Conservation (phyloP, 2,113 vertebrate genomes). For the Cheirogaleus medius region DNA sequence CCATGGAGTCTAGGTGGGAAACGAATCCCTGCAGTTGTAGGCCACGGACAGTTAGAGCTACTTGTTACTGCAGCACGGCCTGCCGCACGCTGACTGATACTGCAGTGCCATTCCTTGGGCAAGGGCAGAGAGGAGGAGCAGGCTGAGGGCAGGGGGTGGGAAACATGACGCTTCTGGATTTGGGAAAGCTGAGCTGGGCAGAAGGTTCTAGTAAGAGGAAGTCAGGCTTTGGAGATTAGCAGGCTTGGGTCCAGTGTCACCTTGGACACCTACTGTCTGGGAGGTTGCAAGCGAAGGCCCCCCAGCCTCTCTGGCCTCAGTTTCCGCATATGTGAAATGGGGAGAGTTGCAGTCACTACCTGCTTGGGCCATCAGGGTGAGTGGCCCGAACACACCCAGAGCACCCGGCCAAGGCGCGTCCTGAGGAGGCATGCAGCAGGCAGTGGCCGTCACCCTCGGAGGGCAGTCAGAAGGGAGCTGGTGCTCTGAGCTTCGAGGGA, state of each 20-base stretch:
- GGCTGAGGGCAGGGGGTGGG: background rate
- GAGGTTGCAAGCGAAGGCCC: background rate
- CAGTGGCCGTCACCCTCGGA: accelerated
- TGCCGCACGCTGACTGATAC: accelerated
- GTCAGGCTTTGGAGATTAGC: background rate
- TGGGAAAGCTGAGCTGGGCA: background rate
- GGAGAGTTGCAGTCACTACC: background rate
- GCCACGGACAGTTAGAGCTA: accelerated
- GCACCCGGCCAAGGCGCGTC: accelerated
- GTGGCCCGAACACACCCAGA: accelerated
- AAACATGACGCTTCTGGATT: background rate
- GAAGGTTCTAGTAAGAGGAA: background rate
- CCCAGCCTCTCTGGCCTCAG: background rate
- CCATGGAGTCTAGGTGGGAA: background rate
- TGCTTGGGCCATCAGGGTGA: accelerated
- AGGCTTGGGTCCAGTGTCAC: no score
- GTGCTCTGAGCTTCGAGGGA: no score
- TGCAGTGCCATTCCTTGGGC: accelerated
- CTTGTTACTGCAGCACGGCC: background rate
- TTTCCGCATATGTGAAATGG: accelerated
- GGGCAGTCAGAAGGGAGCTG: background rate
- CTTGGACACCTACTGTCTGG: no score
- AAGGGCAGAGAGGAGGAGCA: no score
- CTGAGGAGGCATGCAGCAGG: background rate
- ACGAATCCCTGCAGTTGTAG: background rate